Base-by-base conservation (phyloP, 2,888 invertebrate species). In the Allacma fusca region DNA sequence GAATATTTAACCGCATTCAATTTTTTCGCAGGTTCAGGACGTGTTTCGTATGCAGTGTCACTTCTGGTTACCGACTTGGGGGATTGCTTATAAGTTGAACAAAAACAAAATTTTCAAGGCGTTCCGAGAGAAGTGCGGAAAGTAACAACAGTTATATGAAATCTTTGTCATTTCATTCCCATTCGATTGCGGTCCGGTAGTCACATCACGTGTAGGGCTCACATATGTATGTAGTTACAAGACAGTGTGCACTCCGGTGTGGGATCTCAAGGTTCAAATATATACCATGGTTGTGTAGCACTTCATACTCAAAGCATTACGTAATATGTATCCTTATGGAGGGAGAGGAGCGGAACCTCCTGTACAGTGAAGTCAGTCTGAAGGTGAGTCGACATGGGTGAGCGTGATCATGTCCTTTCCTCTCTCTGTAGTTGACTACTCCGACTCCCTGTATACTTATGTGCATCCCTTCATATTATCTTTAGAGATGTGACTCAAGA, bases 121-220 rank as follows among this genome's bases (percentile, higher is more conserved):
- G 59, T 26, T 19, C 24, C 64, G 71, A 71, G 28, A 67, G 75
- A 68, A 62, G 76, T 69, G 78, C 78, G 73, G 78, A 78, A 78
- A 77, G 78, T 78, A 74, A 74, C 70, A 78, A 75, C 71, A 78
- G 74, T 74, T 70, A 70, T 24, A 57, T 64, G 29, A 78, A 75
- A 75, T 64, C 73, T 78, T 78, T 78, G 75, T 78, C 75, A 75
- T 75, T 75, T 75, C 62, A 71, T 75, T 78, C 75, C 65, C 78
- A 75, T 75, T 75, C 65, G 68, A 75, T 75, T 75, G 78, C 65
- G 75, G 78, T 78, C 50, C 50, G 50, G 50, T 50, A 50, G 50
- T 50, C 19, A 19, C 50, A 16, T 50, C 50, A 50, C 50, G 50
- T 50, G 50, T 13, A 50, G 9, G 16, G n/a, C 19, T 16, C 19